Evolutionary conservation across 1,140 invertebrate genomes (phyloP), one percentile per base, ranked within the genome.

Genomic region (Acyrthosiphon pisum): DNA sequence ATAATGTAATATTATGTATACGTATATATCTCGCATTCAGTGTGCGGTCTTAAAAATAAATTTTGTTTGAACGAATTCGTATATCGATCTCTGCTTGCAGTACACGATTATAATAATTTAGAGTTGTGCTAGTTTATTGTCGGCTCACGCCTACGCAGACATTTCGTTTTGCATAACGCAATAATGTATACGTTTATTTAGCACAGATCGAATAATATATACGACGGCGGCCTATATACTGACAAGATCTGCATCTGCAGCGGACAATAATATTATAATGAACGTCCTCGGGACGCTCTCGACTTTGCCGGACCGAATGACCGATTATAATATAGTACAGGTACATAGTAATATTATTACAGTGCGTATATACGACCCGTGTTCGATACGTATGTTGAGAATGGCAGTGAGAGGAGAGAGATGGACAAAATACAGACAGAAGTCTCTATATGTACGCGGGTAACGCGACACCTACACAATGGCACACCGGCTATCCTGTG

Each of bases 101-200:
- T 46, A n/a, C 60, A 18, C 30, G 0, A 68, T 68, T n/a, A n/a
- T 53, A 53, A 22, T 53, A 53, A 22, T 53, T 22, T 68, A 68
- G 60, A 68, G 30, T 68, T 68, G 60, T 76, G 60, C 60, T 76
- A 76, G 60, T n/a, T 76, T n/a, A n/a, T 4, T 35, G 60, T 76
- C n/a, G n/a, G 60, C 14, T 76, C n/a, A 76, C 60, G 60, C 60
- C 60, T n/a, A 76, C 60, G n/a, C 60, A 76, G 60, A 76, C 14
- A 14, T n/a, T 76, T 76, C n/a, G 18, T n/a, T 76, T 76, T 76
- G 60, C 60, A n/a, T 76, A 76, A 76, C 60, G 60, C 60, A 76
- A 76, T 76, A 76, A 76, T 76, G 30, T 76, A 76, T n/a, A 35
- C 60, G n/a, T 76, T 76, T 76, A 76, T 76, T 76, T n/a, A 76